Evolutionary conservation across 2,113 vertebrate genomes (phyloP), one percentile per base, ranked within the genome.

Genomic region (western clawed frog (Xenopus tropicalis)): DNA sequence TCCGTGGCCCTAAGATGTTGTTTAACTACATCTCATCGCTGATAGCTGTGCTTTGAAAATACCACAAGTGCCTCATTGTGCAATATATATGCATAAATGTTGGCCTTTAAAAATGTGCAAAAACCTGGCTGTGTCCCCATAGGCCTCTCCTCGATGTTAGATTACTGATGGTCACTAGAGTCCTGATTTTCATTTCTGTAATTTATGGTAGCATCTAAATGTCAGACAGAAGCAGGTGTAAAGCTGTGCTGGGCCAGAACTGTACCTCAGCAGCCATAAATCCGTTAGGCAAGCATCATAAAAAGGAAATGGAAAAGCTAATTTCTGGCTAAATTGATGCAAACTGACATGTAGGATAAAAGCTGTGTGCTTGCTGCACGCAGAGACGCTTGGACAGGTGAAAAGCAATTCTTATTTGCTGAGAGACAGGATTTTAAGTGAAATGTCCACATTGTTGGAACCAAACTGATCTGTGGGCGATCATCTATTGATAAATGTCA

Each of bases 341-440:
- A 20, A 44, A 10, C 19, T 29, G n/a, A 17, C 37, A n/a, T 65
- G 17, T n/a, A 65, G 37, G 25, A 19, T 43, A 17, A 66, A 23
- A 23, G 44, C 43, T 51, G 64, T 23, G 20, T 13, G 21, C n/a
- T 44, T 65, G 29, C 10, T 44, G 62, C 19, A 14, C 43, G 11
- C 19, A 43, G 20, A 17, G 43, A 63, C 11, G 14, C 5, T 14
- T 17, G 65, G 57, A n/a, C 79, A 77, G 64, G 24, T 44, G 44
- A 68, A 72, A 69, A 80, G 69, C 62, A 61, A 77, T 83, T 81
- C 77, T 37, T 79, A 72, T 79, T 83, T 77, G 59, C 57, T 19
- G 16, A 19, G 72, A 81, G 70, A 64, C 29, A 2, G 29, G 3
- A 37, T 37, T 37, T 37, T 37, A 37, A 37, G 29, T 37, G 29